Evolutionary conservation across 2,113 vertebrate species (phyloP).

Genomic region (Oncorhynchus mykiss): DNA sequence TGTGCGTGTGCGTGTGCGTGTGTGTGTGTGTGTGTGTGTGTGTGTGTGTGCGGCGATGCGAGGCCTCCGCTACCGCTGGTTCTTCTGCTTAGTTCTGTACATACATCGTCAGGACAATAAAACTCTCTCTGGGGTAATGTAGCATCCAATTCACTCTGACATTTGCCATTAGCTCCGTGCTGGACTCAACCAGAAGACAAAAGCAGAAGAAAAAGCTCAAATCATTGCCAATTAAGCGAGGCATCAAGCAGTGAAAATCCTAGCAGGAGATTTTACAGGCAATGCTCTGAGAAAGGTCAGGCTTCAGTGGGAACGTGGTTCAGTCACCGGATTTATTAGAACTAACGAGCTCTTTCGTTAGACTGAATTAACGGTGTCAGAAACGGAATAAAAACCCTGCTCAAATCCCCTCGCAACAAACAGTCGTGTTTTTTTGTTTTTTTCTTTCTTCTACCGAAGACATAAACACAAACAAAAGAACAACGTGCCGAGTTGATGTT

Average conservation of each 20-base stretch:
- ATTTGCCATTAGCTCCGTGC: slow-evolving; percentile 77
- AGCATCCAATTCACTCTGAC: slow-evolving; percentile 81
- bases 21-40: no score
- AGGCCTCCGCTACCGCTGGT: slow-evolving; percentile 52
- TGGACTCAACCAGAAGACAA: slow-evolving; percentile 72
- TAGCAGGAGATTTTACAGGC: slow-evolving; percentile 75
- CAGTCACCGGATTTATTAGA: slow-evolving; percentile 64
- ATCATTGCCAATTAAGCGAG: slow-evolving; percentile 88
- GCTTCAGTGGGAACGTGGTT: slow-evolving; percentile 71
- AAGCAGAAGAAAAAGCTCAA: slow-evolving; percentile 74
- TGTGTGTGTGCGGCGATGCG: no score
- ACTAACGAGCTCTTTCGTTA: slow-evolving; percentile 86
- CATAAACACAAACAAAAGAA: no score
- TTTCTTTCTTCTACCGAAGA: no score
- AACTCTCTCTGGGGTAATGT: slow-evolving; percentile 68
- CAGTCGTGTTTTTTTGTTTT: no score
- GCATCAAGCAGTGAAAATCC: slow-evolving; percentile 83
- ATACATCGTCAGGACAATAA: slow-evolving; percentile 64
- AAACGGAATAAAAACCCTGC: slow-evolving; percentile 25
- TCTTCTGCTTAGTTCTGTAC: slow-evolving; percentile 32
- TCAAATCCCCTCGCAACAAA: neutral
- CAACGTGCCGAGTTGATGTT: no score
- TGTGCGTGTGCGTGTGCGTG: no score
- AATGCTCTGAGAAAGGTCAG: slow-evolving; percentile 87
- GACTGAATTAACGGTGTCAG: slow-evolving; percentile 52